Conservation (phyloP, 2,113 vertebrate species). For the Cisticola juncidis region DNA sequence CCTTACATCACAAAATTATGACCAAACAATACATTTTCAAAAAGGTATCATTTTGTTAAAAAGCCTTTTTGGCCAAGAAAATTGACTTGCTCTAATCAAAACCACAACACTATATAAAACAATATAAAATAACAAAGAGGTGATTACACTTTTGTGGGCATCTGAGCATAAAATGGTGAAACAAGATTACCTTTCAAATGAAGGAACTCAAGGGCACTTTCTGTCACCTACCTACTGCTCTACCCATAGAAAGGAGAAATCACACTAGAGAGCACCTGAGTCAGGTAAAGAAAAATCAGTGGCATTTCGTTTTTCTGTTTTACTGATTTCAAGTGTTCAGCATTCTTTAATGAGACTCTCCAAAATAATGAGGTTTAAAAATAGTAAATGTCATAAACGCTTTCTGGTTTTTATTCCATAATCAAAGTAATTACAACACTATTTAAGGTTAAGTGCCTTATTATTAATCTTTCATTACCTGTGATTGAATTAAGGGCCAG, state of each 20-base stretch:
- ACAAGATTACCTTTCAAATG: neutral
- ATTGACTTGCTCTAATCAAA: neutral
- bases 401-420: conserved; percentile 29
- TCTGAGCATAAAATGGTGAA: neutral
- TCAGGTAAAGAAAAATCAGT: neutral
- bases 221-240: neutral
- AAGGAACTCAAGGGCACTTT: neutral
- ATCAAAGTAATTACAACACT: conserved; percentile 18
- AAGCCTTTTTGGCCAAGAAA: neutral
- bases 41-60: neutral
- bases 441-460: conserved; percentile 19
- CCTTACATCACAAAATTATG: neutral
- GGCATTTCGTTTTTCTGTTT: neutral
- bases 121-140: neutral
- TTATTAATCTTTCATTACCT: conserved; percentile 41
- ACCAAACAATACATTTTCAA: neutral
- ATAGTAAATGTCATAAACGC: conserved; percentile 14
- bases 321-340: neutral
- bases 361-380: conserved; percentile 48
- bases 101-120: neutral
- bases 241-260: neutral
- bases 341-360: neutral
- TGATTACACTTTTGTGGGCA: neutral
- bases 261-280: neutral
- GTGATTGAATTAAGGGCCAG: neutral